Base-by-base conservation (phyloP, 2,113 vertebrate genomes). In the Rhizomys pruinosus region DNA sequence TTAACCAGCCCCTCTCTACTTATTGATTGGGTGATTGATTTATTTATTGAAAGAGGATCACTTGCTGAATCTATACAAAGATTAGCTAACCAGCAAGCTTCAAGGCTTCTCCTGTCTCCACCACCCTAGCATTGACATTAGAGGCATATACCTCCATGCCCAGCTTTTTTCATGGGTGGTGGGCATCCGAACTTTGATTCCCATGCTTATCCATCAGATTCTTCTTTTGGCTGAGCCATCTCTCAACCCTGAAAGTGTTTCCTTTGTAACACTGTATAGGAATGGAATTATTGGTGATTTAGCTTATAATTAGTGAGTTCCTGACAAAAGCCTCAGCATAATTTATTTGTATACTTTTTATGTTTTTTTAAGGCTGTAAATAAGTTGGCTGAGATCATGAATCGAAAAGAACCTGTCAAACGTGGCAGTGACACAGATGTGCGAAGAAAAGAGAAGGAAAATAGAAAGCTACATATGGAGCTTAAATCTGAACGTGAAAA, bases 381-480 rank as follows among this genome's bases (percentile, higher is more conserved):
- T 96, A 99, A 99, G 94, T 97, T 99, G 97, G 99, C 99, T 23
- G 99, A 99, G 98, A 99, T 99, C 95, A 99, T 99, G 99, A 99
- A 99, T 98, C 98, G 99, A 79, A 99, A 99, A 97, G 99, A 99
- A 96, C 98, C 98, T 66, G 98, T 99, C 93, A 99, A 99, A 64
- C 99, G 99, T 12, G 99, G 99, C 71, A 99, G 99, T 84, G 99
- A 99, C 98, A 99, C 99, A 1, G 99, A 99, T 74, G 98, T 99
- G 95, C 98, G 99, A 88, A 98, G 99, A 77, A 99, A 99, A 96
- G 99, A 99, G 68, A 99, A 99, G 97, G 99, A 99, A 97, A 99
- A 99, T 96, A 98, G 99, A 97, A 99, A 99, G 97, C 98, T 99
- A 84, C 99, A 99, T 87, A 98, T 99, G 98, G 99, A 99, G 95